Evolutionary conservation across 64 coral and sea anemone species (phyloP).

Genomic region (Platygyra sinensis): DNA sequence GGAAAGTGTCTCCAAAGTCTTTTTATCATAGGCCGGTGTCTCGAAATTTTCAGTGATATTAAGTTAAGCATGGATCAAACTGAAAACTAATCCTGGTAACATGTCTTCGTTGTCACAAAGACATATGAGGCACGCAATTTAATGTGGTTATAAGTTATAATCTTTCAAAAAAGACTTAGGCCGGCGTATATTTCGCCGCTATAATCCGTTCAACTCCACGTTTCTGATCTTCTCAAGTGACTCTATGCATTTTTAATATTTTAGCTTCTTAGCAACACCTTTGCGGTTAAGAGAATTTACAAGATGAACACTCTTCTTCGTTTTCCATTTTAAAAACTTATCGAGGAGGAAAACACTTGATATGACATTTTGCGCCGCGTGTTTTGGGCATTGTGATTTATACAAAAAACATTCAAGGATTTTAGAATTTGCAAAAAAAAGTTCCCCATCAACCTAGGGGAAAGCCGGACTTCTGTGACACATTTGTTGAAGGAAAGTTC

Average conservation of each 20-base stretch:
- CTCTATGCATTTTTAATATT: not conserved
- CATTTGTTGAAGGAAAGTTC: not conserved
- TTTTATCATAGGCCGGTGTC: too few species aligned
- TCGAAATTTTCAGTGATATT: too few species aligned
- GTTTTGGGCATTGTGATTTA: not conserved
- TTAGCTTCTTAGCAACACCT: slow-evolving; percentile 16
- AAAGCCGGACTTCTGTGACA: not conserved
- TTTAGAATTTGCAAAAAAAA: too few species aligned
- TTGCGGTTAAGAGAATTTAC: not conserved
- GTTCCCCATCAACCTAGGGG: too few species aligned
- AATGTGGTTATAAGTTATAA: not conserved
- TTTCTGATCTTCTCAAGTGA: not conserved
- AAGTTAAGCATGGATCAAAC: too few species aligned
- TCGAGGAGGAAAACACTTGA: not conserved
- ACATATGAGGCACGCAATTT: not conserved
- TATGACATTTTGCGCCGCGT: not conserved
- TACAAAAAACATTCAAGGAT: too few species aligned
- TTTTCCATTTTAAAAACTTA: not conserved
- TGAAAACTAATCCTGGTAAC: too few species aligned
- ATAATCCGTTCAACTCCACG: not conserved
- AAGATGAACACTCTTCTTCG: not conserved
- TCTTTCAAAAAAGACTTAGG: not conserved
- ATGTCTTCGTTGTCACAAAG: too few species aligned
- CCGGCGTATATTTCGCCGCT: not conserved
- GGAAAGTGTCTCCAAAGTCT: too few species aligned